phyloP scores from a whole-genome alignment of 2,113 vertebrate species.

The Dicrurus megarhynchus region DNA sequence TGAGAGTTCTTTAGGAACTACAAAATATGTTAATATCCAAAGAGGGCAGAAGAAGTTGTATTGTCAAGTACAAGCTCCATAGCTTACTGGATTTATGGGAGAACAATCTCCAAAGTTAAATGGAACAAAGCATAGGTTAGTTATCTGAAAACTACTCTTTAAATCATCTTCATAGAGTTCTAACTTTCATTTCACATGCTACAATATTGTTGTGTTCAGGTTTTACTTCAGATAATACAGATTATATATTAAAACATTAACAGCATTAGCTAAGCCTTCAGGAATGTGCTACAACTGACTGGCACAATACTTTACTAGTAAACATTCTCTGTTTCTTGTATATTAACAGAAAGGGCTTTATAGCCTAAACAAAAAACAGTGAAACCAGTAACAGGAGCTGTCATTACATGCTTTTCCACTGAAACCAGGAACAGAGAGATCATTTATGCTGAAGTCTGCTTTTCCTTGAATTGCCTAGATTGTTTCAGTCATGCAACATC shows the following conservation, averaged over 20 bases:
- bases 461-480: slow-evolving; percentile 3
- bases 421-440: slow-evolving; percentile 18
- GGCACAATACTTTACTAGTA: not conserved
- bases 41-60: not conserved
- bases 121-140: not conserved
- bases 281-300: slow-evolving; percentile 9
- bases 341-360: slow-evolving; percentile 53
- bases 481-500: slow-evolving; percentile 25
- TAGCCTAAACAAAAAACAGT: slow-evolving; percentile 23
- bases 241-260: not conserved
- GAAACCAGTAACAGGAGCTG: slow-evolving; percentile 11
- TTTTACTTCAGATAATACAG: not conserved
- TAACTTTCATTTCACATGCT: slow-evolving; percentile 1
- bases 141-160: not conserved
- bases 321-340: slow-evolving; percentile 37
- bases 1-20: not conserved
- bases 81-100: not conserved
- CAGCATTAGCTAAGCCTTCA: not conserved
- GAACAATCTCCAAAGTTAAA: not conserved
- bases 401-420: slow-evolving; percentile 18
- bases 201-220: not conserved
- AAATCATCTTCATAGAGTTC: not conserved
- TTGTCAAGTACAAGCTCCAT: not conserved
- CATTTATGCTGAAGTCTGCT: not conserved
- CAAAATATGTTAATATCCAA: not conserved